Evolutionary conservation across 2,888 invertebrate species (phyloP), one percentile per base, ranked within the genome.

Genomic region (Epistrophe grossulariae): DNA sequence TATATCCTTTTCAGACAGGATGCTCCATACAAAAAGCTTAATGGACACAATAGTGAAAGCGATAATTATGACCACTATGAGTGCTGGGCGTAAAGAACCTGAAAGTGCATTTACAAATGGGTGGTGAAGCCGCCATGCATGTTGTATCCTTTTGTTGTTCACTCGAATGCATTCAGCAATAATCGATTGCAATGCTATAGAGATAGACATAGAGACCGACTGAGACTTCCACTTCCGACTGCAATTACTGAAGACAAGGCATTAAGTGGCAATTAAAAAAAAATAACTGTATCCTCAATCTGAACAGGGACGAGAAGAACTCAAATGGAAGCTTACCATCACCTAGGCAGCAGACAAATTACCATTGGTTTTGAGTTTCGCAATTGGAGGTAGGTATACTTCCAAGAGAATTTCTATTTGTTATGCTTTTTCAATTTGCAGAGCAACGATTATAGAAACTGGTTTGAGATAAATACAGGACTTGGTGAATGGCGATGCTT

Each of bases 191-290:
- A 50, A 50, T 70, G n/a, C 52, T 48, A 68, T 55, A 79, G 64
- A 38, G 24, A 24, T 24, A n/a, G n/a, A n/a, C 28, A 68, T 55
- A 79, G 64, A 38, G 24, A 55, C 24, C 31, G 55, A 74, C 43
- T 59, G 68, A 62, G 79, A 70, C 70, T 74, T 62, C 45, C 74
- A 81, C 72, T 78, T 83, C 59, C 78, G 48, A 73, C 73, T 81
- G 84, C 81, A 84, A 84, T 84, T 84, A 84, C 64, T 72, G 60
- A 84, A 55, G 84, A 84, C 84, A 72, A 68, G 81, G 81, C 55
- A 73, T 81, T 84, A 81, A 84, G 84, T 84, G 76, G 77, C 81
- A 81, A 84, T 84, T 81, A 81, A 68, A 50, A 77, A 52, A 57
- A 31, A 40, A 57, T n/a, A 59, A 52, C 43, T 10, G 1, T 43